Evolutionary conservation across 2,888 invertebrate genomes (phyloP), one percentile per base, ranked within the genome.

Genomic region (Alentia gelatinosa): DNA sequence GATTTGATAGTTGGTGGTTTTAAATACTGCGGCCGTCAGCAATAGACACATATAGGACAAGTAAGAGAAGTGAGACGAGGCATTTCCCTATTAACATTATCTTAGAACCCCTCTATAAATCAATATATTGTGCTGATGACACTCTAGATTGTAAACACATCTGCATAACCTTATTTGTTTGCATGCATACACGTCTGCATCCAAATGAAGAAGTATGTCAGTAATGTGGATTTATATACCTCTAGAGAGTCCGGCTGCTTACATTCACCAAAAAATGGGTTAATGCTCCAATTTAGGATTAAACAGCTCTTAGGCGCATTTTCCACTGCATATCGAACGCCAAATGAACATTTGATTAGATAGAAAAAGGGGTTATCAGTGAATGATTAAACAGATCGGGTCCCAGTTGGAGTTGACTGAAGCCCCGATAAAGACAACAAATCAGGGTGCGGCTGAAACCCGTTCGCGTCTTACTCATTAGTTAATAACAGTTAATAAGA

Each of bases 401-500:
- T n/a, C 79, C 79, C 19, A 15, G 35, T 79, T 39, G 79, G 79
- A 79, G 79, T 79, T 79, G 79, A 79, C 79, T 79, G 79, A 79
- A 79, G 79, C 79, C 79, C 12, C n/a, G 79, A 79, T 79, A 79
- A 79, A 79, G 79, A 79, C 79, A 79, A 79, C 79, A 79, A 79
- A 79, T 79, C 79, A 79, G 79, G 23, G 79, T 19, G 12, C 15
- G 35, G 37, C 79, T 37, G 79, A 37, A 35, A 79, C 23, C 79
- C 79, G 79, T 3, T 39, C 37, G 23, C 5, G 37, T 79, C 79
- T 79, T 79, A 79, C 79, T 79, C 79, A 79, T 79, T 79, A 79
- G 79, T 79, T 79, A 79, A 79, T 79, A 79, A 79, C 79, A 39
- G 79, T 79, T 79, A 79, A 79, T 79, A 79, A 79, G 79, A 79